phyloP scores from a whole-genome alignment of 2,888 invertebrate genomes.

The Brenthis hecate region DNA sequence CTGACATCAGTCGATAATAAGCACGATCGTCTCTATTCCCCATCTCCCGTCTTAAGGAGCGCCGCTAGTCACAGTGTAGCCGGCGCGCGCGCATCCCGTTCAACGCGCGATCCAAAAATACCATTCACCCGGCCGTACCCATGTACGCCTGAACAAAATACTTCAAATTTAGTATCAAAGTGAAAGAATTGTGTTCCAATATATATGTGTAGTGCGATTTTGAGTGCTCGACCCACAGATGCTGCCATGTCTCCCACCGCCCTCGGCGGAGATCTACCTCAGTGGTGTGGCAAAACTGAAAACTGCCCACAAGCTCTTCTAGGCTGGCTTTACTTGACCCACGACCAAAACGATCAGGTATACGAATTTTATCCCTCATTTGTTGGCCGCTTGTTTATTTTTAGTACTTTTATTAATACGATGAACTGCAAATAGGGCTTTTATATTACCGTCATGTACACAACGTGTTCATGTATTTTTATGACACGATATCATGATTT shows the following conservation, averaged over 20 bases:
- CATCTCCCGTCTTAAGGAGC: constrained; percentile 77
- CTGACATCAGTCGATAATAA: constrained; percentile 12
- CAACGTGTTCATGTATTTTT: background rate
- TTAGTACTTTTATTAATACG: constrained; percentile 28
- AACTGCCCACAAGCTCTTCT: constrained; percentile 68
- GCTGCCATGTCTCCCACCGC: constrained; percentile 74
- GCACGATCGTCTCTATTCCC: constrained; percentile 52
- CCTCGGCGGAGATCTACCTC: constrained; percentile 69
- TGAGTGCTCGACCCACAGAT: constrained; percentile 48
- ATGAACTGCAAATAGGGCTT: constrained; percentile 16
- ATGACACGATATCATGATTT: too few relatives aligned
- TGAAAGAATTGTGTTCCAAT: background rate
- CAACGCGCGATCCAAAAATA: constrained; percentile 69
- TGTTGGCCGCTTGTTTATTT: constrained; percentile 19
- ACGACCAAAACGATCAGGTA: constrained; percentile 77
- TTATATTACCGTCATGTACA: too few relatives aligned
- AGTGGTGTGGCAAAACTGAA: constrained; percentile 73
- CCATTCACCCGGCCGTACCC: constrained; percentile 56
- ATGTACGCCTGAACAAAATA: constrained; percentile 48
- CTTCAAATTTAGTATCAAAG: background rate
- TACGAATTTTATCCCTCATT: background rate
- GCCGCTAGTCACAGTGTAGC: constrained; percentile 66
- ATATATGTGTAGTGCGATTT: constrained; percentile 36
- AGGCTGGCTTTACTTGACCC: constrained; percentile 72
- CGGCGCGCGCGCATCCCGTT: constrained; percentile 75